A percentile compares a stretch with the other conserved stretches of the same genome.
These are phyloP conservation scores for Percopsis transmontana DNA, from an alignment of 2,113 vertebrate species.

Conservation along the genomic window DNA sequence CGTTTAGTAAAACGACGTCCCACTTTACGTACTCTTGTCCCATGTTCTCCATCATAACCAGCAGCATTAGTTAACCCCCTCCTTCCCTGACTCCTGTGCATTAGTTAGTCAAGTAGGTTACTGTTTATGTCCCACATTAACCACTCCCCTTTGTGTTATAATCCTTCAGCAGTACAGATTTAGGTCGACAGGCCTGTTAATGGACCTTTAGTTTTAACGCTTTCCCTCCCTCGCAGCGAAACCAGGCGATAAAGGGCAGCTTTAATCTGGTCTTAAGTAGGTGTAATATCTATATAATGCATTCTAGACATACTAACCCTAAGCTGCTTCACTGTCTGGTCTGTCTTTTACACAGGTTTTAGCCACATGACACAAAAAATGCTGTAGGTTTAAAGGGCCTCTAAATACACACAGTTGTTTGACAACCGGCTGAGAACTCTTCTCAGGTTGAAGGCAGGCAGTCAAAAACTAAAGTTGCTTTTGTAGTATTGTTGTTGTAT, in stretches of 20 bases:
- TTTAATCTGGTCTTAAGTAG: constrained; percentile 61
- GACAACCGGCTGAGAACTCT: no score
- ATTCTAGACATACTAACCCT: constrained; percentile 37
- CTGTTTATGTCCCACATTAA: constrained; percentile 68
- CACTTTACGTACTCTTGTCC: constrained; percentile 37
- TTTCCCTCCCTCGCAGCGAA: constrained; percentile 34
- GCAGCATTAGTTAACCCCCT: constrained; percentile 17
- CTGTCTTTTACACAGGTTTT: constrained; percentile 35
- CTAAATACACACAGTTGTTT: no score
- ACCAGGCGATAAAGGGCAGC: constrained; percentile 51
- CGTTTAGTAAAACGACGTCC: constrained; percentile 40
- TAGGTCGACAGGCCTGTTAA: constrained; percentile 60
- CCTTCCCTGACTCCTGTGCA: constrained; percentile 26
- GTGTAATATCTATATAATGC: constrained; percentile 43
- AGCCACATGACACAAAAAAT: constrained; percentile 5
- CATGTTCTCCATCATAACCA: constrained; percentile 64
- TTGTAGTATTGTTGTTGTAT: no score
- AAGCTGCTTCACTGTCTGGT: constrained; percentile 21
- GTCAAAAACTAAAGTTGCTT: no score
- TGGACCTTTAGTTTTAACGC: constrained; percentile 61
- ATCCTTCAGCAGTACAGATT: constrained; percentile 59
- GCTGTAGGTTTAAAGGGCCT: no score
- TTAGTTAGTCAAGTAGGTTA: constrained; percentile 39
- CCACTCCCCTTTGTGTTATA: constrained; percentile 54
- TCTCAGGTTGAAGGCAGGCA: no score